Conservation (phyloP, 2,888 invertebrate genomes). For the Aromia moschata region DNA sequence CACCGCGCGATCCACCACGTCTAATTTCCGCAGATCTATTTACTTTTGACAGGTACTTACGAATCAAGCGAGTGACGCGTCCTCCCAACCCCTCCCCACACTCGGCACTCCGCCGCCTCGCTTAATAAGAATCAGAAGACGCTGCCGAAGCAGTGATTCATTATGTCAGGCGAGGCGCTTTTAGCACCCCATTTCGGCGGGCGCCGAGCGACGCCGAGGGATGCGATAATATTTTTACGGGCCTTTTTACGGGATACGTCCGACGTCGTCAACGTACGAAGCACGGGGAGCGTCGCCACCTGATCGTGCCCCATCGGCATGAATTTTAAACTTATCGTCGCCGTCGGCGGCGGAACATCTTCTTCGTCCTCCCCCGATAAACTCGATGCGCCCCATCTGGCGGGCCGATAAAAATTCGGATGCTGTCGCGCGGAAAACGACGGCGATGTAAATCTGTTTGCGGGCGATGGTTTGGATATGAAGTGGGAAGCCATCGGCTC, state of each 20-base stretch:
- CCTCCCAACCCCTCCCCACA: neutral
- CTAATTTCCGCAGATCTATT: too few relatives aligned
- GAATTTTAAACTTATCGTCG: constrained; percentile 47
- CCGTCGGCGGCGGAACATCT: too few relatives aligned
- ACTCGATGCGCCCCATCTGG: constrained; percentile 42
- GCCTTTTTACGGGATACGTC: constrained; percentile 49
- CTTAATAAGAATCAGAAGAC: constrained; percentile 35
- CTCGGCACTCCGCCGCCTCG: neutral
- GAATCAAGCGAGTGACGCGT: neutral
- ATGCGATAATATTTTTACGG: constrained; percentile 51
- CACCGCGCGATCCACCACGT: too few relatives aligned
- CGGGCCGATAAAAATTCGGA: constrained; percentile 45
- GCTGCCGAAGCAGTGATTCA: constrained; percentile 41
- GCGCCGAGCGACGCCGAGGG: constrained; percentile 41
- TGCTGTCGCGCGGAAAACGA: constrained; percentile 25
- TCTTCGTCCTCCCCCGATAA: constrained; percentile 47
- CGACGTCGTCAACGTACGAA: too few relatives aligned
- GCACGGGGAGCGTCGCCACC: constrained; percentile 7
- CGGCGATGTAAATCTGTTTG: neutral
- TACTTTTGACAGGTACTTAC: neutral
- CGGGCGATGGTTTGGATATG: neutral
- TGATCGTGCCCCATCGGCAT: constrained; percentile 34
- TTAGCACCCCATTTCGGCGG: constrained; percentile 42
- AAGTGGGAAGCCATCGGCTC: too few relatives aligned
- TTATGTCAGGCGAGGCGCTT: constrained; percentile 41